phyloP scores from a whole-genome alignment of 1,140 invertebrate genomes.

The Trypoxylus dichotomus region DNA sequence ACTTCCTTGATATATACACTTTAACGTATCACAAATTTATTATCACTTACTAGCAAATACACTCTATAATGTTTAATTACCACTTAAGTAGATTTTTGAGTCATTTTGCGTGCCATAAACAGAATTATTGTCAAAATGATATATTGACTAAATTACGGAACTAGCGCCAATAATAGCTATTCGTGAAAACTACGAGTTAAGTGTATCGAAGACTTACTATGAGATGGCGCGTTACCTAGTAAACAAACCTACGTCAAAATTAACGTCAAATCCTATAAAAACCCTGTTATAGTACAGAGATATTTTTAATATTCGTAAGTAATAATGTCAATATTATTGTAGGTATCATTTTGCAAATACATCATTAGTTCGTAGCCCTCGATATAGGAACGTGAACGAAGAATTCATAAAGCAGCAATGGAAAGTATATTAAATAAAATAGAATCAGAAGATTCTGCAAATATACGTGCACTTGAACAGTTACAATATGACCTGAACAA shows the following conservation, averaged over 20 bases:
- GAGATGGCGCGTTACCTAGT: background rate
- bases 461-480: conserved; percentile 41
- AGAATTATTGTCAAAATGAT: conserved; percentile 49
- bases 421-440: conserved; percentile 47
- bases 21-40: conserved; percentile 26
- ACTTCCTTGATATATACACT: background rate
- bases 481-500: conserved; percentile 46
- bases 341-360: no score
- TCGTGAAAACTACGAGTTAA: background rate
- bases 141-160: conserved; percentile 47
- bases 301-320: no score
- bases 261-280: no score
- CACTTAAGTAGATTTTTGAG: conserved; percentile 30
- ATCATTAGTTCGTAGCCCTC: no score
- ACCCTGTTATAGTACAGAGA: no score
- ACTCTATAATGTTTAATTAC: background rate
- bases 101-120: conserved; percentile 42
- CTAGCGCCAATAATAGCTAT: conserved; percentile 35
- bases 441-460: conserved; percentile 37
- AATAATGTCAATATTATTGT: no score
- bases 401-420: conserved; percentile 41
- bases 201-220: background rate
- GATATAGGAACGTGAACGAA: background rate
- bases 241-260: no score
- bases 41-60: conserved; percentile 9